phyloP scores from a whole-genome alignment of 2,888 invertebrate species.

The Latrodectus elegans region DNA sequence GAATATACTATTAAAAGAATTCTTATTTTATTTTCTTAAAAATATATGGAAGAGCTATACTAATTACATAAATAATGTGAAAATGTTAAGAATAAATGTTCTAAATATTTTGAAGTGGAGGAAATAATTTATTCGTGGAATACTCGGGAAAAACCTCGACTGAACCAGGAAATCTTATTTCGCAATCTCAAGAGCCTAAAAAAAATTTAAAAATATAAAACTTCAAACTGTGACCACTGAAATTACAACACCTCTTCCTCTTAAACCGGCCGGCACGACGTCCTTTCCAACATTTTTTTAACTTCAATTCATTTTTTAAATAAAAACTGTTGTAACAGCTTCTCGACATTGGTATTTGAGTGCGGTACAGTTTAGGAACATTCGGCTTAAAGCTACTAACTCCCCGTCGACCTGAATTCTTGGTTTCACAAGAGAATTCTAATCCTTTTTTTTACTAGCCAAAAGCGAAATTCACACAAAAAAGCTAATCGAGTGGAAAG shows the following conservation, averaged over 20 bases:
- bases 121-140: no score
- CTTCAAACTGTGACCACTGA: not conserved
- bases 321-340: not conserved
- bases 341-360: not conserved
- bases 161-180: not conserved
- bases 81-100: no score
- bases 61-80: no score
- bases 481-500: conserved; percentile 32
- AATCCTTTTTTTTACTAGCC: conserved; percentile 6
- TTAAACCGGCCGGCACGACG: not conserved
- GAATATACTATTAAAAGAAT: no score
- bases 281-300: not conserved
- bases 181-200: not conserved
- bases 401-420: conserved; percentile 20
- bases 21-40: no score
- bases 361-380: not conserved
- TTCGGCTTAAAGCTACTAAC: not conserved
- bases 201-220: not conserved
- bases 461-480: conserved; percentile 6
- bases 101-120: no score
- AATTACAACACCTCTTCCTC: not conserved
- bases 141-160: no score
- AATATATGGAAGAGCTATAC: no score
- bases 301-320: not conserved
- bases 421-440: not conserved